Evolutionary conservation across 2,797 vertebrate genomes (phyloP), one percentile per base, ranked within the genome.

Genomic region (Anguilla pacifica): DNA sequence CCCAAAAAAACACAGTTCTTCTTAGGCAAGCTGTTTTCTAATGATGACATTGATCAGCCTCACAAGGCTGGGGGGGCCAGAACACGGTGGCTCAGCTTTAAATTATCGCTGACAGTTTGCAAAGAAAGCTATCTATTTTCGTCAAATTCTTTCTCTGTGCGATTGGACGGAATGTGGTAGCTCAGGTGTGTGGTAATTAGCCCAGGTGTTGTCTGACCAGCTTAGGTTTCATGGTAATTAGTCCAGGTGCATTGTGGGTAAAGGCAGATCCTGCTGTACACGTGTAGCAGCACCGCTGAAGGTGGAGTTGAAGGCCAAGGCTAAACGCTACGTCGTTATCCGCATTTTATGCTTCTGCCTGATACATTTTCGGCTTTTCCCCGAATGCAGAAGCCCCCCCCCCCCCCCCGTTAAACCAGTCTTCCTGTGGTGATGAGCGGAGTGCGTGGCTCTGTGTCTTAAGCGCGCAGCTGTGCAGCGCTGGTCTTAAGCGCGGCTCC

Each of bases 401-500:
- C 31, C 31, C 35, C 35, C 35, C 35, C 35, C 35, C 2, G 15
- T 17, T n/a, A 67, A n/a, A n/a, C 61, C 10, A 0, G 11, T 74
- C 31, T 13, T 31, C 70, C 10, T 31, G n/a, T 1, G 5, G 39
- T n/a, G 77, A 49, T 22, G 15, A 11, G 74, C 43, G 74, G 35
- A 6, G 35, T 25, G 35, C 35, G 35, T 35, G 35, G 35, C 1
- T 1, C 22, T 1, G 5, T 67, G 61, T 31, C 31, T 31, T 31
- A 31, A 31, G n/a, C n/a, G n/a, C n/a, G n/a, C n/a, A n/a, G n/a
- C n/a, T n/a, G n/a, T n/a, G n/a, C n/a, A n/a, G n/a, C n/a, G n/a
- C n/a, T n/a, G n/a, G n/a, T 84, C 49, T 85, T 84, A 89, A 86
- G 39, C 85, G 67, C 67, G 84, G 67, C 53, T 59, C 86, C 43